Percentiles rank a stretch among this genome's conserved stretches.
These are phyloP conservation scores for Calliphora vicina DNA, from an alignment of 1,140 invertebrate genomes.

Conservation along the genomic window DNA sequence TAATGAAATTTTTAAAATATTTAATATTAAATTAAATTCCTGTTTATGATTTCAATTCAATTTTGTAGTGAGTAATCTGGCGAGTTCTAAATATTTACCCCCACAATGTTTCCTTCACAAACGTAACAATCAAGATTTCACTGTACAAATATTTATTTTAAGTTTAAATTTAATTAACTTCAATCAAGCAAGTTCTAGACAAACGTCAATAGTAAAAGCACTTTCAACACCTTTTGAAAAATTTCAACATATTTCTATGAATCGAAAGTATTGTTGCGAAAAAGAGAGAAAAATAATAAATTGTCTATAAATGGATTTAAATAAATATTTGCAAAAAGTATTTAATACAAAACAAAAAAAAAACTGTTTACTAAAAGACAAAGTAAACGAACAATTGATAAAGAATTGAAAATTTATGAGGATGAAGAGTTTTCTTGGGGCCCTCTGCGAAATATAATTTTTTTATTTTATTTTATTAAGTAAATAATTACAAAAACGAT, in stretches of 20 bases:
- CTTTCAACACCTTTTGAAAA: background rate
- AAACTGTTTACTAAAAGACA: background rate
- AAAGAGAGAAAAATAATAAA: background rate
- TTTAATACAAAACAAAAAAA: background rate
- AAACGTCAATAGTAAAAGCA: background rate
- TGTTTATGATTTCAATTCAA: no score
- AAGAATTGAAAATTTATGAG: background rate
- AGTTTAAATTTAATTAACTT: background rate
- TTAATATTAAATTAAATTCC: no score
- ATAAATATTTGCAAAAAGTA: background rate
- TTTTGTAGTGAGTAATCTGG: no score
- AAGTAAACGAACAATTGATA: background rate
- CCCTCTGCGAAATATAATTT: background rate
- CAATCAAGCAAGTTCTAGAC: background rate
- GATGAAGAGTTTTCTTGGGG: background rate
- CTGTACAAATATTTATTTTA: background rate
- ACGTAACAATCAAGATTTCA: background rate
- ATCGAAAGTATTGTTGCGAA: background rate
- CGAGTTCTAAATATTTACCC: no score
- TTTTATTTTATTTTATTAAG: background rate
- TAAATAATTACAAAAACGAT: background rate
- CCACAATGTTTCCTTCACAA: no score
- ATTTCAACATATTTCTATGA: no score
- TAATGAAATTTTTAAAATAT: no score
- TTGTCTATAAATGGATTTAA: background rate